Conservation (phyloP, 1,140 invertebrate genomes). For the Caerostris darwini region DNA sequence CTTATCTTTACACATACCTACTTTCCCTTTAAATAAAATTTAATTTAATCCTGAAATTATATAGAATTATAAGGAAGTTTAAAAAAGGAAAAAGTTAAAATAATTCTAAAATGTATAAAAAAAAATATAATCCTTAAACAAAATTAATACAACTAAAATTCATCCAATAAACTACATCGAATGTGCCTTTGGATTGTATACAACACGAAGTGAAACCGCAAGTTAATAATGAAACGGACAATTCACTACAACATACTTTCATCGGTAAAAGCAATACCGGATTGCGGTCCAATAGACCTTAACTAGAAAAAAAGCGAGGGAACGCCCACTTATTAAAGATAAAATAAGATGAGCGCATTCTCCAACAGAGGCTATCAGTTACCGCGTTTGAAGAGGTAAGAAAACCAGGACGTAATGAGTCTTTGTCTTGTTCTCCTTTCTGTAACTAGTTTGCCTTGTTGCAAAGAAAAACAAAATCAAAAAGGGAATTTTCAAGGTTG, state of each 20-base stretch:
- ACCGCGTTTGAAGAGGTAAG: slow-evolving; percentile 42
- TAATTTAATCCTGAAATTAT: no score
- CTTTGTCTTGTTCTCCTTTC: slow-evolving; percentile 69
- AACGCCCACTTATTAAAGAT: slow-evolving; percentile 68
- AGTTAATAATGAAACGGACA: no score
- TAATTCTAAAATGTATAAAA: no score
- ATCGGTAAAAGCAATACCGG: background rate
- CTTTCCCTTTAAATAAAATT: no score
- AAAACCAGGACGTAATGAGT: slow-evolving; percentile 49
- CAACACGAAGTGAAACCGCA: no score
- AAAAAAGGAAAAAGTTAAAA: no score
- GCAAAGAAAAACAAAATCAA: background rate
- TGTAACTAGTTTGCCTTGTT: slow-evolving; percentile 72
- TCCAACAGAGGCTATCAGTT: slow-evolving; percentile 58
- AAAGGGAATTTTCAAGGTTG: slow-evolving; percentile 48
- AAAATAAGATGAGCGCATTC: slow-evolving; percentile 38
- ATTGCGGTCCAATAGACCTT: background rate
- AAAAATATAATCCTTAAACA: no score
- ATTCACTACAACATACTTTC: background rate
- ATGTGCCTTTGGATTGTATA: no score
- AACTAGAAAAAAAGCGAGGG: background rate
- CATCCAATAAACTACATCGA: no score
- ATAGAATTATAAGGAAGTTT: no score
- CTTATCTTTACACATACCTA: no score
- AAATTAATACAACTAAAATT: no score